Base-by-base conservation (phyloP, 2,888 invertebrate species). In the Timandra comae region DNA sequence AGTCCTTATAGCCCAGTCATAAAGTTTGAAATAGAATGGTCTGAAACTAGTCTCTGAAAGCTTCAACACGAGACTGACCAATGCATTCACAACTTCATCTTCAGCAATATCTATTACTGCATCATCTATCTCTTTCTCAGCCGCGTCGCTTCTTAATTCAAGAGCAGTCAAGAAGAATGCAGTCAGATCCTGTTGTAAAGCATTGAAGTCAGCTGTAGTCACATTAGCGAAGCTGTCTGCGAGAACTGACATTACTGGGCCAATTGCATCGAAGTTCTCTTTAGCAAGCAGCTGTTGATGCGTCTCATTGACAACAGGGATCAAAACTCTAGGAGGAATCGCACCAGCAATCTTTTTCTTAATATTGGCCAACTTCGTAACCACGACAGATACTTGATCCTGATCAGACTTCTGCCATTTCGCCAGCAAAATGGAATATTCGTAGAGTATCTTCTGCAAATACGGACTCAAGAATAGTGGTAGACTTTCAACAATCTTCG, bases 1-100 rank as follows among this genome's bases (percentile, higher is more conserved):
- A 34, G 85, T 81, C 42, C 91, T 86, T 25, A 90, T 87, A 0
- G 96, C 94, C 97, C 97, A 98, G 59, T 94, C 93, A 65, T 92
- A 95, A 8, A 97, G 86, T 79, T 92, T 91, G 56, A 92, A 91
- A 72, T 95, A 96, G 54, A 98, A 88, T 0, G 97, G 96, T 41
- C 94, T 89, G 75, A 98, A 98, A 23, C 91, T 91, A 1, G 91
- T 90, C 71, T 98, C 98, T 0, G 96, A 96, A 13, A 98, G 78
- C 72, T 97, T 97, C 29, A 98, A 76, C 12, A 96, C 91, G 53
- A 97, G 87, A 29, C 90, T 87, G 1, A 93, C 91, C n/a, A 97
- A 77, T 0, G 95, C 91, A 46, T 92, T 90, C 1, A 95, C 89
- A 0, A 95, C 89, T 55, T 91, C 88, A 8, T 88, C 88, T 76